Conservation (phyloP, 2,113 vertebrate genomes). For the Cnemophilus loriae region DNA sequence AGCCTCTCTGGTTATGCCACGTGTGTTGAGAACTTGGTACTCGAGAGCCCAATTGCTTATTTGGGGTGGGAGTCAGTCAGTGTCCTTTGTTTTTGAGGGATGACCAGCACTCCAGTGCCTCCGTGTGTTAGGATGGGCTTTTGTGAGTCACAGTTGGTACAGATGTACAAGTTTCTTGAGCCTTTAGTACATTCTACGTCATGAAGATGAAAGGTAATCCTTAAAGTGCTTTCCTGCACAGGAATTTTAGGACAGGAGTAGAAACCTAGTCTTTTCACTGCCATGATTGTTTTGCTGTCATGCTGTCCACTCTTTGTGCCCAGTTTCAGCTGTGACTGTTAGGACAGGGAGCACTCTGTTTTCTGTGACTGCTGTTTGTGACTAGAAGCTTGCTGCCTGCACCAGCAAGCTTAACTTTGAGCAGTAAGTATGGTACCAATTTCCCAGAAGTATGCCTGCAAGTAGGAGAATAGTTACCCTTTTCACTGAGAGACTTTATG, state of each 20-base stretch:
- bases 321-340: neutral
- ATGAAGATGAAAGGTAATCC: neutral
- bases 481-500: neutral
- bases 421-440: neutral
- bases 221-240: neutral
- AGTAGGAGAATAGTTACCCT: neutral
- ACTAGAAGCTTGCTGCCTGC: neutral
- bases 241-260: neutral
- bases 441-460: neutral
- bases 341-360: neutral
- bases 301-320: neutral
- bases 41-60: neutral
- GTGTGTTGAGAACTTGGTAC: neutral
- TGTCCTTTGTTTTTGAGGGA: neutral
- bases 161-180: neutral
- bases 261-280: neutral
- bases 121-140: neutral
- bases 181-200: neutral
- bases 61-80: neutral
- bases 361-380: neutral
- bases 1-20: neutral
- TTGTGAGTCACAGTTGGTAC: neutral
- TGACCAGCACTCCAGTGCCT: neutral
- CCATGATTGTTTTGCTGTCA: neutral
- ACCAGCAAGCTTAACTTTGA: neutral